Evolutionary conservation across 2,888 invertebrate genomes (phyloP).

Genomic region (Lycocerus yunnanus): DNA sequence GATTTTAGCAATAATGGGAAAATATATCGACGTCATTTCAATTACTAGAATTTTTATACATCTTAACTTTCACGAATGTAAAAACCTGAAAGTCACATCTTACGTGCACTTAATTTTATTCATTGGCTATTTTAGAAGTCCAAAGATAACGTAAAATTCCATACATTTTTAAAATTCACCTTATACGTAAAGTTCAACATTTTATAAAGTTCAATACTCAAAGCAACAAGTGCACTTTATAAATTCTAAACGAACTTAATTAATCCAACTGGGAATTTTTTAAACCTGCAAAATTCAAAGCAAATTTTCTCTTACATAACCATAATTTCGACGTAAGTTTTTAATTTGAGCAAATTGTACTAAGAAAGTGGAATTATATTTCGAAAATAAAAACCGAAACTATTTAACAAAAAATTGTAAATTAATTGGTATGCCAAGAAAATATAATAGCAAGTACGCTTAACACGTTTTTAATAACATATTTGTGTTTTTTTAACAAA

Average conservation of each 20-base stretch:
- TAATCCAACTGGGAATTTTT: not conserved
- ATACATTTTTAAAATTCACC: not conserved
- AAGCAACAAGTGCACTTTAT: not conserved
- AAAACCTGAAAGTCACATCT: not conserved
- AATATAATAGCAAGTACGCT: not conserved
- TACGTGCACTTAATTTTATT: not conserved
- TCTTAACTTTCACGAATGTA: not conserved
- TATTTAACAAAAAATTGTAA: not conserved
- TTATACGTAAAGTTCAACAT: not conserved
- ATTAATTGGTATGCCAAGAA: not conserved
- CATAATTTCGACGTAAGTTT: not conserved
- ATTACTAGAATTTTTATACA: not conserved
- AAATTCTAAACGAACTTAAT: not conserved
- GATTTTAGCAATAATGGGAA: no score
- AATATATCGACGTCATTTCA: not conserved
- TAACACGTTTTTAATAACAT: not conserved
- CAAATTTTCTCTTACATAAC: not conserved
- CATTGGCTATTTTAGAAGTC: not conserved
- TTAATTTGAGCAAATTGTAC: no score
- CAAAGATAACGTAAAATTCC: not conserved
- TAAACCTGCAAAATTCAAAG: not conserved
- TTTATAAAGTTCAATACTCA: not conserved
- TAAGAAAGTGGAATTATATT: not conserved
- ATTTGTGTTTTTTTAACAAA: not conserved
- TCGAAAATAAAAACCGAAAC: not conserved